phyloP scores from a whole-genome alignment of 2,888 invertebrate genomes.

The Gerris lacustris region DNA sequence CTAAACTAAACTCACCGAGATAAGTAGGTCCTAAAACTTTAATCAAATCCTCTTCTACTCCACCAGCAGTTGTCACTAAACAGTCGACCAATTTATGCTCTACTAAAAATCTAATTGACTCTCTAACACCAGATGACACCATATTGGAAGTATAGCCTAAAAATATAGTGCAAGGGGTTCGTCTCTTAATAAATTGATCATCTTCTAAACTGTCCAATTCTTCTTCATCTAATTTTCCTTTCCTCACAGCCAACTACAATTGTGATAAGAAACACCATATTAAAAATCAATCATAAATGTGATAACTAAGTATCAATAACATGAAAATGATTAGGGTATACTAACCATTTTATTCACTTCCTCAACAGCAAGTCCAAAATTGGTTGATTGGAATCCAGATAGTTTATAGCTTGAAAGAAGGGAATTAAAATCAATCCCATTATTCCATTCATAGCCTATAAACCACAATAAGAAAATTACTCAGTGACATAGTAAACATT shows the following conservation, averaged over 20 bases:
- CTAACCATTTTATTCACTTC: slow-evolving; percentile 84
- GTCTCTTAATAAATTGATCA: slow-evolving; percentile 65
- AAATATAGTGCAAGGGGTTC: slow-evolving; percentile 84
- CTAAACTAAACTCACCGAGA: slow-evolving; percentile 77
- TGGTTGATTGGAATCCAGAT: slow-evolving; percentile 96
- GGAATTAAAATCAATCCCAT: slow-evolving; percentile 72
- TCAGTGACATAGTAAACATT: no score
- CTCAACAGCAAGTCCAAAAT: slow-evolving; percentile 76
- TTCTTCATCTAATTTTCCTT: slow-evolving; percentile 54
- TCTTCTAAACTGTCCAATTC: slow-evolving; percentile 55
- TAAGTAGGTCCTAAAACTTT: slow-evolving; percentile 94
- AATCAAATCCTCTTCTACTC: slow-evolving; percentile 96
- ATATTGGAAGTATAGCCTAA: slow-evolving; percentile 95
- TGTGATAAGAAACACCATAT: slow-evolving; percentile 8
- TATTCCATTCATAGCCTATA: slow-evolving; percentile 84
- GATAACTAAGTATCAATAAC: not conserved
- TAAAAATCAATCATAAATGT: not conserved
- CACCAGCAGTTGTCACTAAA: slow-evolving; percentile 94
- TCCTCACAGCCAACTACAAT: slow-evolving; percentile 53
- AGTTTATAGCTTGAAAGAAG: slow-evolving; percentile 64
- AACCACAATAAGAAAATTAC: not conserved
- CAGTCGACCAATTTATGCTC: slow-evolving; percentile 84
- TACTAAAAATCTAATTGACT: slow-evolving; percentile 75
- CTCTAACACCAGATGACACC: slow-evolving; percentile 87
- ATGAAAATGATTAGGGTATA: not conserved